Base-by-base conservation (phyloP, 2,888 invertebrate species). In the Cybosia mesomella region DNA sequence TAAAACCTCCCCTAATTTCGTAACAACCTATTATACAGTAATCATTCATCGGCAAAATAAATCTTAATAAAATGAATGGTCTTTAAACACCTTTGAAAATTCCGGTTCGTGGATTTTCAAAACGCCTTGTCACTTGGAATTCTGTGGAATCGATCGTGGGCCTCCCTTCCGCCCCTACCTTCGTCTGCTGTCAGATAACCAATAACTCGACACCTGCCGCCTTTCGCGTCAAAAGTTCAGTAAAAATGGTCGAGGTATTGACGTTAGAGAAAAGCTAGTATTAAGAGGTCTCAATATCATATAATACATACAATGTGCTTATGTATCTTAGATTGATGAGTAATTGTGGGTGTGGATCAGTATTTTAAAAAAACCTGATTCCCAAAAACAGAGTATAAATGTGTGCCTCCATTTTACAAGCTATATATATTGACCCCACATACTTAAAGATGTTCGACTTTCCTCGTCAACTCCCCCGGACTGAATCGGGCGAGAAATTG, bases 171-270 rank as follows among this genome's bases (percentile, higher is more conserved):
- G 18, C n/a, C 58, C 68, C 73, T 67, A 18, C 49, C 58, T 70
- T 72, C 66, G 65, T 67, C 58, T 70, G 67, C 80, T 83, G 85
- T 82, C 84, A 84, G 86, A 82, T 86, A 82, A 82, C 82, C 85
- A 88, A 88, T 88, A 88, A 82, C 85, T 80, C 74, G 75, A 75
- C 88, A 88, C 86, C 89, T 87, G 88, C 74, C 80, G 77, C 73
- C 71, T 68, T 67, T 71, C 82, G 72, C 78, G 76, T 83, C 80
- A 80, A 77, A 83, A 80, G 73, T 83, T 85, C 71, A 73, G 68
- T 71, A 74, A 70, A 81, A 77, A 73, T 67, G 60, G 24, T 32
- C 60, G 64, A 39, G 13, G 21, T 58, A 68, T 77, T 72, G 70
- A 76, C 66, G 60, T 65, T 68, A 24, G 66, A 68, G 64, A 54